phyloP scores from a whole-genome alignment of 2,797 vertebrate species.

The Notolabrus celidotus region DNA sequence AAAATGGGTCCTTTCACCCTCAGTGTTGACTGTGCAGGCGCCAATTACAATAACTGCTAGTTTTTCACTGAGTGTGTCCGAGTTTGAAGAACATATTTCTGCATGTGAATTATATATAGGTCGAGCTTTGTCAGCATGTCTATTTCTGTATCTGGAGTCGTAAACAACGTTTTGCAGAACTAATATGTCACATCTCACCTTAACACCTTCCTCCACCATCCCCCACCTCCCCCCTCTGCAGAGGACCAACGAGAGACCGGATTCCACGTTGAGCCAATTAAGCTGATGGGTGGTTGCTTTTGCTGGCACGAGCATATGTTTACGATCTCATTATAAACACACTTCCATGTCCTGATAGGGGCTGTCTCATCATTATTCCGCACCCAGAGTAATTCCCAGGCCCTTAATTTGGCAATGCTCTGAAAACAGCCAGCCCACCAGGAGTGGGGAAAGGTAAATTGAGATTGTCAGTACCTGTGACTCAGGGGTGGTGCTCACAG shows the following conservation, averaged over 20 bases:
- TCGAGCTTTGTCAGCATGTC: background rate
- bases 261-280: slow-evolving; percentile 79
- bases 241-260: slow-evolving; percentile 59
- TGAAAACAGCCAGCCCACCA: slow-evolving; percentile 53
- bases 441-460: slow-evolving; percentile 55
- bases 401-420: slow-evolving; percentile 74
- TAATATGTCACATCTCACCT: slow-evolving; percentile 44
- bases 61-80: background rate
- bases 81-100: background rate
- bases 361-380: slow-evolving; percentile 75
- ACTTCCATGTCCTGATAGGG: slow-evolving; percentile 66
- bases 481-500: slow-evolving; percentile 49
- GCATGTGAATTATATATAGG: slow-evolving; percentile 15
- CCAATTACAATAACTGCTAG: slow-evolving; percentile 30
- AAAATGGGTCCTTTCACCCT: slow-evolving; percentile 55
- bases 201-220: slow-evolving; percentile 26
- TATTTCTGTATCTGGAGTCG: slow-evolving; percentile 22
- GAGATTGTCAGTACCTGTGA: slow-evolving; percentile 56
- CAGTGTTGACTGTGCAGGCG: slow-evolving; percentile 38
- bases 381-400: slow-evolving; percentile 68
- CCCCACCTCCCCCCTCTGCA: slow-evolving; percentile 30
- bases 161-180: slow-evolving; percentile 28
- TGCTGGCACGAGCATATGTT: slow-evolving; percentile 78
- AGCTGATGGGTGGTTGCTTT: slow-evolving; percentile 72
- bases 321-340: slow-evolving; percentile 80